A percentile compares a stretch with the other conserved stretches of the same genome.
Conservation (phyloP, 2,888 invertebrate genomes). For the Cyclophora albipunctata region DNA sequence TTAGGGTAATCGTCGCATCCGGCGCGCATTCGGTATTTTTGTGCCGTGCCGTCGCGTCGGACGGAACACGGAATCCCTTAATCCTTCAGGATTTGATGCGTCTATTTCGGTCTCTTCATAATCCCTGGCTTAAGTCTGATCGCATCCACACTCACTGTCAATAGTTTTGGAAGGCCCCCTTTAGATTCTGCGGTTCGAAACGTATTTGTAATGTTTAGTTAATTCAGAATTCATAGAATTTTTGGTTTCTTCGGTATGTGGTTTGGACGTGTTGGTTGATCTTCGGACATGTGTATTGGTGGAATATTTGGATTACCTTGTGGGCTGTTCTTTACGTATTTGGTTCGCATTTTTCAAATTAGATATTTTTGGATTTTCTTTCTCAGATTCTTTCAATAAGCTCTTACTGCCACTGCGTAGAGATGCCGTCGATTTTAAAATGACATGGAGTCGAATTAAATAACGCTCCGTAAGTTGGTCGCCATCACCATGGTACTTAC, state of each 20-base stretch:
- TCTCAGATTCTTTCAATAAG: background rate
- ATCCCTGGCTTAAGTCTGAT: slow-evolving; percentile 73
- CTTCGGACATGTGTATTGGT: slow-evolving; percentile 46
- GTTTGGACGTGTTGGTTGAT: slow-evolving; percentile 38
- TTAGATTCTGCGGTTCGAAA: slow-evolving; percentile 66
- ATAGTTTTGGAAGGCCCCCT: slow-evolving; percentile 71
- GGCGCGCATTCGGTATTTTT: slow-evolving; percentile 71
- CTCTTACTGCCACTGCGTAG: too few species aligned
- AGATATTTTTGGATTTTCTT: slow-evolving; percentile 2
- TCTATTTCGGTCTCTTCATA: slow-evolving; percentile 75
- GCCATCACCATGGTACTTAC: too few species aligned
- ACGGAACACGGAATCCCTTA: slow-evolving; percentile 72
- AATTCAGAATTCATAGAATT: slow-evolving; percentile 59
- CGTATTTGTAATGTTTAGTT: slow-evolving; percentile 57
- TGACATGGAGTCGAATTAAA: too few species aligned
- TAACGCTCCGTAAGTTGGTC: too few species aligned
- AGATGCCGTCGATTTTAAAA: too few species aligned
- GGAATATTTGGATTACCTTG: slow-evolving; percentile 29
- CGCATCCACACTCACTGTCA: slow-evolving; percentile 75
- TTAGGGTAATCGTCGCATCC: slow-evolving; percentile 73
- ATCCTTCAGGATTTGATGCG: slow-evolving; percentile 71
- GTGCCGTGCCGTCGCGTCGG: slow-evolving; percentile 60
- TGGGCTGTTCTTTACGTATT: slow-evolving; percentile 12
- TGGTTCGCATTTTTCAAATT: slow-evolving; percentile 2
- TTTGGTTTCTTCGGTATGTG: slow-evolving; percentile 63